Evolutionary conservation across 2,113 vertebrate species (phyloP), one percentile per base, ranked within the genome.

Genomic region (Leucopternis melanops): DNA sequence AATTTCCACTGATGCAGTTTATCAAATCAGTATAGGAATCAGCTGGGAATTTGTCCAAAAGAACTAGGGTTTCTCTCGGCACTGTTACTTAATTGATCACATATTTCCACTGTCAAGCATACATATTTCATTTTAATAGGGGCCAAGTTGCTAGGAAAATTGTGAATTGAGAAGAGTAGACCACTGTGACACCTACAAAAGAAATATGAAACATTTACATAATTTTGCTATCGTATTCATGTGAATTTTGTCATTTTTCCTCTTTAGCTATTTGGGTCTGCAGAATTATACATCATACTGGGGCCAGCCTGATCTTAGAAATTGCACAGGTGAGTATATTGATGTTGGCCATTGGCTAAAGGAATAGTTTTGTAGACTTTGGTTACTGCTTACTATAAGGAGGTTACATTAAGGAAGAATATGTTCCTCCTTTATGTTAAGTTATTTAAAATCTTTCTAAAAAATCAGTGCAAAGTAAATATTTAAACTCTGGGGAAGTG

Each of bases 221-320:
- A 61, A 66, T 70, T 79, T 81, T 58, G 4, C 54, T 69, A 4
- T n/a, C 25, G 10, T 75, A 72, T 75, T 91, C 34, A 89, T 70
- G 21, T 49, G 20, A 49, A 82, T 81, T 94, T 80, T 95, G 57
- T 88, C 9, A 29, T 73, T 92, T 87, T 94, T 75, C 90, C 49
- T 96, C 44, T 93, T 86, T 85, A 99, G 99, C 92, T 57, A 97
- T 82, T 95, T 97, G 58, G 97, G 93, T 69, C 45, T 63, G 9
- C 95, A 97, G 58, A 98, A 98, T 92, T 98, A 98, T 62, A 97
- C 97, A 6, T 98, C 98, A 38, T 97, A 91, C 71, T 99, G 99
- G 99, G 97, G 97, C 9, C 36, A 91, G 10, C 96, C 98, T 40
- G 98, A 99, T 95, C 9, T 98, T 80, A 97, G 95, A 44, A 99